Conservation (phyloP, 2,797 vertebrate species). For the Percopsis omiscomaycus region DNA sequence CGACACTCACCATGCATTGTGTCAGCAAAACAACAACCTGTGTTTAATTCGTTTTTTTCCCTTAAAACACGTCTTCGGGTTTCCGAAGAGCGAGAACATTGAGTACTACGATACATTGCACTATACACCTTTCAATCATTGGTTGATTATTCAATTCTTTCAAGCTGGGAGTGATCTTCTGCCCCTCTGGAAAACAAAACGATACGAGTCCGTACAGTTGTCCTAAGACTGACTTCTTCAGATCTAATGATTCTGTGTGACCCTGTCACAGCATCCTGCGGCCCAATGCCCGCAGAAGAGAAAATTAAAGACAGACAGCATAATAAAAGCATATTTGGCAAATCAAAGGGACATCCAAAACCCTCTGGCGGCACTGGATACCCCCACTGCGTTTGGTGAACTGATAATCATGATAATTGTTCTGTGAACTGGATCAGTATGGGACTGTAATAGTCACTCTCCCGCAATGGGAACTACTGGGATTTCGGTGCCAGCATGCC, state of each 20-base stretch:
- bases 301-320: slow-evolving; percentile 55
- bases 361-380: slow-evolving; percentile 50
- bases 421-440: slow-evolving; percentile 57
- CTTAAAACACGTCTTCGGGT: no score
- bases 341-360: slow-evolving; percentile 59
- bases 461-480: slow-evolving; percentile 70
- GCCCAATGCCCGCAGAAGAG: slow-evolving; percentile 21
- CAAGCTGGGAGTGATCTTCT: no score
- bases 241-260: slow-evolving; percentile 6
- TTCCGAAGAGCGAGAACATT: no score
- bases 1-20: slow-evolving; percentile 9
- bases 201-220: slow-evolving; percentile 22
- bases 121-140: no score
- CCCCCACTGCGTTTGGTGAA: slow-evolving; percentile 56
- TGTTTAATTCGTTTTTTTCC: no score
- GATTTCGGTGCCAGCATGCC: slow-evolving; percentile 56
- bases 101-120: no score
- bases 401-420: slow-evolving; percentile 72
- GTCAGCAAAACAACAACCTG: not conserved
- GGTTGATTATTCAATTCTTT: no score
- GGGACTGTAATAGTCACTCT: slow-evolving; percentile 51
- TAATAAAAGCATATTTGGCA: slow-evolving; percentile 45
- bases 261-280: slow-evolving; percentile 19
- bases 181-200: no score
- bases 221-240: slow-evolving; percentile 23